Evolutionary conservation across 2,888 invertebrate species (phyloP), one percentile per base, ranked within the genome.

Genomic region (Nysson spinosus): DNA sequence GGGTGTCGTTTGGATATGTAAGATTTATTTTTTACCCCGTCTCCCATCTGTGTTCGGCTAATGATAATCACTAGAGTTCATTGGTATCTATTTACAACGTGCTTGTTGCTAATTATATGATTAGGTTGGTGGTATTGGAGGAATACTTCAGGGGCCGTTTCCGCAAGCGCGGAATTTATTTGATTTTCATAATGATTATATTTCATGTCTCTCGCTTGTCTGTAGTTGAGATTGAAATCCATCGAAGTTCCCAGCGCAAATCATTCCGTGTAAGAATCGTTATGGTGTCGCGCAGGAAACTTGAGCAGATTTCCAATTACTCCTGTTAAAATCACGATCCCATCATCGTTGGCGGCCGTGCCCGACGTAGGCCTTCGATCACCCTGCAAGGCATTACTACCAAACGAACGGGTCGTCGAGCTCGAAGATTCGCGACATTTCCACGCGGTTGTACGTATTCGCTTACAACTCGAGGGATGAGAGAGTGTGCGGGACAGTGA

Each of bases 341-440:
- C 40, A 28, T 46, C 35, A 44, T 30, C 14, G 56, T 44, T 28
- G 12, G 24, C 24, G 22, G 20, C 20, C 47, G 19, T 20, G 51
- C 50, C 60, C 55, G 35, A 72, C 62, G 49, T 55, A 52, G 55
- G 62, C 64, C 65, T 79, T 69, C 71, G 71, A 77, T 74, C 72
- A 67, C 57, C 65, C 51, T 56, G 54, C 63, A 43, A 69, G n/a
- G 52, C 58, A 51, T 50, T 63, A 63, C 43, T 34, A 64, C 54
- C 63, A 63, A 66, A 69, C 47, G 54, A 35, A 40, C 56, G 42
- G 43, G 50, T 69, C 71, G 69, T 65, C 71, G 69, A 61, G 72
- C 50, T 19, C 61, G 60, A 71, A 58, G 68, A 68, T 75, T 68
- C 56, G 55, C 65, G 70, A 65, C 68, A 52, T 60, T 75, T 66